phyloP scores from a whole-genome alignment of 2,797 vertebrate genomes.

The Chelon auratus region DNA sequence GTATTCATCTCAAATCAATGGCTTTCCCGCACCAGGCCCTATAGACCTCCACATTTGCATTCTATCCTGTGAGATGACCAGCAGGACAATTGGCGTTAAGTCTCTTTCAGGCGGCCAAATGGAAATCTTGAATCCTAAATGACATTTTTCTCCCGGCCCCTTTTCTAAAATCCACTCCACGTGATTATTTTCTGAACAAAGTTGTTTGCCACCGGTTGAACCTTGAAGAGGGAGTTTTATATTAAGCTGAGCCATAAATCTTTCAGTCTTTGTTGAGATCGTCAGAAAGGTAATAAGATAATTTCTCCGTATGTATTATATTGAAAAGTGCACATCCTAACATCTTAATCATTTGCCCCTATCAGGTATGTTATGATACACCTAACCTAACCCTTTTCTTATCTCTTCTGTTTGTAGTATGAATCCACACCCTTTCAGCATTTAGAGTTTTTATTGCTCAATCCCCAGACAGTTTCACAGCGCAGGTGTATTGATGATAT shows the following conservation, averaged over 20 bases:
- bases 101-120: slow-evolving; percentile 79
- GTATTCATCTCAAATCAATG: slow-evolving; percentile 89
- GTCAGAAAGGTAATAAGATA: too few species aligned
- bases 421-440: neutral
- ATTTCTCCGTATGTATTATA: too few species aligned
- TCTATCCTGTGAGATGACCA: slow-evolving; percentile 85
- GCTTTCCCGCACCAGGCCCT: slow-evolving; percentile 81
- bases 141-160: slow-evolving; percentile 44
- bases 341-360: too few species aligned
- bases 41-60: slow-evolving; percentile 85
- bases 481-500: slow-evolving; percentile 5
- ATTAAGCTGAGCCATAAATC: too few species aligned
- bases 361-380: too few species aligned
- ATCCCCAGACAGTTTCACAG: neutral
- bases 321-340: too few species aligned
- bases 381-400: too few species aligned
- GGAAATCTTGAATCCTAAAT: slow-evolving; percentile 80
- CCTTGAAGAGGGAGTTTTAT: neutral
- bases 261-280: too few species aligned
- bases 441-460: neutral
- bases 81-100: slow-evolving; percentile 82
- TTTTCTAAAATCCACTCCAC: slow-evolving; percentile 45
- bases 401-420: too few species aligned
- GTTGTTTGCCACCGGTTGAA: slow-evolving; percentile 41
- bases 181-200: slow-evolving; percentile 42